phyloP scores from a whole-genome alignment of 2,888 invertebrate genomes.

The Hesperia comma region DNA sequence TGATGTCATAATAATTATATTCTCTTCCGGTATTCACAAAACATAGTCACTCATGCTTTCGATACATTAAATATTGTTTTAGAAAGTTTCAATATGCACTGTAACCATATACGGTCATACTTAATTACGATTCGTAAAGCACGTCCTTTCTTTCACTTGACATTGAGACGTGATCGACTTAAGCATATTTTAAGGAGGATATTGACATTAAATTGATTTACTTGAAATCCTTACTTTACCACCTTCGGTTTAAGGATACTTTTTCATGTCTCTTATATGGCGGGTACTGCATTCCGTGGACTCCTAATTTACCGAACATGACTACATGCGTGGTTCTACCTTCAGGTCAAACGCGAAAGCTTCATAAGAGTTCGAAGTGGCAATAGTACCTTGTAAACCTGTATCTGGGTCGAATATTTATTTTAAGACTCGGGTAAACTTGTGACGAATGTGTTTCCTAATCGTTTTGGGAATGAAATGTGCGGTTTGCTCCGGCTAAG shows the following conservation, averaged over 20 bases:
- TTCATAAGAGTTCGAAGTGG: too few species aligned
- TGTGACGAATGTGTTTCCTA: slow-evolving; percentile 26
- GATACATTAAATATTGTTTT: slow-evolving; percentile 39
- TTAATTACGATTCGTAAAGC: slow-evolving; percentile 59
- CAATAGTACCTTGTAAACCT: slow-evolving; percentile 3
- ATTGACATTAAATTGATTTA: slow-evolving; percentile 56
- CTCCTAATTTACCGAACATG: not conserved
- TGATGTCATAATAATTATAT: not conserved
- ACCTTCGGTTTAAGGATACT: slow-evolving; percentile 8
- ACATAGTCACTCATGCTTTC: not conserved
- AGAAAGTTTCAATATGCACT: slow-evolving; percentile 46
- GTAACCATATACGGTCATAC: slow-evolving; percentile 37
- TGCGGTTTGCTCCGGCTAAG: slow-evolving; percentile 13
- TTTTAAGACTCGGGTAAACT: slow-evolving; percentile 8
- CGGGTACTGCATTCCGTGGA: too few species aligned
- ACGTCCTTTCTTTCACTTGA: slow-evolving; percentile 77
- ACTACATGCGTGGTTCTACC: too few species aligned
- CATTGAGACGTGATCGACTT: slow-evolving; percentile 73
- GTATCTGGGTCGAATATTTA: not conserved
- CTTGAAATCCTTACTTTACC: slow-evolving; percentile 32
- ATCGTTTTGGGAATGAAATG: slow-evolving; percentile 29
- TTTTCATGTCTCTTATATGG: not conserved
- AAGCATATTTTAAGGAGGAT: slow-evolving; percentile 58
- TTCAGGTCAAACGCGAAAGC: too few species aligned
- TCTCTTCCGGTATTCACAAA: not conserved